phyloP scores from a whole-genome alignment of 2,113 vertebrate species.

The Eretmodus cyanostictus region DNA sequence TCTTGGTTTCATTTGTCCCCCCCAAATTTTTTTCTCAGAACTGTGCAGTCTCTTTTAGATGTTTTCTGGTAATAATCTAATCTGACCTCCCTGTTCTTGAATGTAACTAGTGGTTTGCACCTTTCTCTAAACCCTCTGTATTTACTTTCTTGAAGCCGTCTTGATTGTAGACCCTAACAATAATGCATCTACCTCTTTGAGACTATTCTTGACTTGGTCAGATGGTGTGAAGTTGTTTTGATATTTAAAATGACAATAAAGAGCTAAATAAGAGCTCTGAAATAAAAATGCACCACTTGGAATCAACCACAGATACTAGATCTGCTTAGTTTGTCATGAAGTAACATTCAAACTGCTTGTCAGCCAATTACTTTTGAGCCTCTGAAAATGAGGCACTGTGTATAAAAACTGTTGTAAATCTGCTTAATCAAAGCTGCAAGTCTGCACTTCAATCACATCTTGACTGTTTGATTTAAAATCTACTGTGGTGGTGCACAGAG shows the following conservation, averaged over 20 bases:
- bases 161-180: background rate
- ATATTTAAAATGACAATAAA: background rate
- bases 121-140: background rate
- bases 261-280: background rate
- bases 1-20: background rate
- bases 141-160: background rate
- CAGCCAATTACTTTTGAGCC: background rate
- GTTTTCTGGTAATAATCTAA: background rate
- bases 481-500: background rate
- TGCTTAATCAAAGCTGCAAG: background rate
- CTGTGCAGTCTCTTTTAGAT: background rate
- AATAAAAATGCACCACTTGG: background rate
- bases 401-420: background rate
- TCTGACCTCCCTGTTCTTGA: background rate
- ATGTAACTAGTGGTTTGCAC: background rate
- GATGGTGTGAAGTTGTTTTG: background rate
- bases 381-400: background rate
- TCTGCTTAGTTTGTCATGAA: background rate
- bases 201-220: background rate
- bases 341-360: background rate
- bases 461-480: background rate
- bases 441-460: background rate
- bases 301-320: background rate
- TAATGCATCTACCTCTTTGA: background rate
- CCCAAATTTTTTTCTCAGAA: rapidly evolving